A percentile compares a stretch with the other conserved stretches of the same genome.
These are phyloP conservation scores for Melitaea athalia DNA, from an alignment of 2,888 invertebrate genomes.

Conservation along the genomic window DNA sequence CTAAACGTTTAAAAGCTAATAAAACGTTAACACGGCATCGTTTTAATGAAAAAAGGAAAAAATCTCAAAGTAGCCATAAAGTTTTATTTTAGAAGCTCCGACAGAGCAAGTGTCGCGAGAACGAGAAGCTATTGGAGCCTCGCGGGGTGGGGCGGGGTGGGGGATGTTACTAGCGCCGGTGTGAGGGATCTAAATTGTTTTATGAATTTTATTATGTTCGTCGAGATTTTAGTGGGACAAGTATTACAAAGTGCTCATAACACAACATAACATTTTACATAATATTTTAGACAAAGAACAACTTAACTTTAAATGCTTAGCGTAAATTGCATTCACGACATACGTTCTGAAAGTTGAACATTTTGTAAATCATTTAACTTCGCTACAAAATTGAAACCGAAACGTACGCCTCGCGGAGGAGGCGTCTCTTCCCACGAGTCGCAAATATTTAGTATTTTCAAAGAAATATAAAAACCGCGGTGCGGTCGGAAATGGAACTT, in stretches of 20 bases:
- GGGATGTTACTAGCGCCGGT: not conserved
- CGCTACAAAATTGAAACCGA: too few relatives aligned
- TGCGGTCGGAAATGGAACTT: constrained; percentile 46
- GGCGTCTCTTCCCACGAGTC: not conserved
- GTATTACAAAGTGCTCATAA: too few relatives aligned
- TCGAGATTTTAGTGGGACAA: too few relatives aligned
- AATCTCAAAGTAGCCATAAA: constrained; percentile 26
- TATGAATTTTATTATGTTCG: not conserved
- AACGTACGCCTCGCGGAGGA: not conserved
- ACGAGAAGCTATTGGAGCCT: constrained; percentile 2
- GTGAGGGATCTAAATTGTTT: not conserved
- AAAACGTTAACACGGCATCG: constrained; percentile 5
- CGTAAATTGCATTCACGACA: too few relatives aligned
- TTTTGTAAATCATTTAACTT: too few relatives aligned
- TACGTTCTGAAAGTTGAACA: too few relatives aligned
- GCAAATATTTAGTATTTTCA: constrained; percentile 13
- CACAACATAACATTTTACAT: too few relatives aligned
- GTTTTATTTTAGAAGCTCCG: constrained; percentile 26
- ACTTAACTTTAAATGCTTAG: too few relatives aligned
- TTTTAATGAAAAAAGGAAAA: constrained; percentile 25
- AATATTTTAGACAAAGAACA: too few relatives aligned
- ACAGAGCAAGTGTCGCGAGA: constrained; percentile 21
- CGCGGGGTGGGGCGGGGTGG: not conserved
- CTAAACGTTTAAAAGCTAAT: constrained; percentile 7
- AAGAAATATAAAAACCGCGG: constrained; percentile 15